These are phyloP conservation scores for Strigamia maritima DNA, from an alignment of 2,888 invertebrate species.

Conservation along the genomic window DNA sequence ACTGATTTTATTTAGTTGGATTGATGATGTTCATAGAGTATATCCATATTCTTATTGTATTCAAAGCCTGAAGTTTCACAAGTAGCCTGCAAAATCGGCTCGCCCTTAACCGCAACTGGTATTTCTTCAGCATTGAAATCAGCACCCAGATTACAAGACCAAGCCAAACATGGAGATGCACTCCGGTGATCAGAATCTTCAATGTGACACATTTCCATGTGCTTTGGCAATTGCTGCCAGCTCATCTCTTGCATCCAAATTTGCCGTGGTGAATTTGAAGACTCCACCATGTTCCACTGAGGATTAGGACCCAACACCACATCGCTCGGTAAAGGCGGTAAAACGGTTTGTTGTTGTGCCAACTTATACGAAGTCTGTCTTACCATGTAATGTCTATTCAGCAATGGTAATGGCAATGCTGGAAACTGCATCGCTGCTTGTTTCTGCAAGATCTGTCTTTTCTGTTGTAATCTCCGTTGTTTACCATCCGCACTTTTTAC, in stretches of 20 bases:
- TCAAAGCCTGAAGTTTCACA: no score
- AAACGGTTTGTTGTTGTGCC: slow-evolving; percentile 77
- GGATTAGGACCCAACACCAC: not conserved
- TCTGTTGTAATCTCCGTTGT: slow-evolving; percentile 75
- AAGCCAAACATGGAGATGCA: not conserved
- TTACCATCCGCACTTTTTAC: slow-evolving; percentile 48
- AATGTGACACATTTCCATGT: slow-evolving; percentile 60
- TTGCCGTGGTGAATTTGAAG: not conserved
- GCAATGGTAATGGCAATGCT: slow-evolving; percentile 49
- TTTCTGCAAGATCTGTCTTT: slow-evolving; percentile 76
- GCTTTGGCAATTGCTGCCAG: slow-evolving; percentile 65
- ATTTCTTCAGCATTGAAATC: not conserved
- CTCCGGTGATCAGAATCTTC: slow-evolving; percentile 1
- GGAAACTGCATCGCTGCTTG: slow-evolving; percentile 68
- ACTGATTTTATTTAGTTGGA: no score
- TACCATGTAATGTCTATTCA: slow-evolving; percentile 64
- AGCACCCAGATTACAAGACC: not conserved
- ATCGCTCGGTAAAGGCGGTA: slow-evolving; percentile 66
- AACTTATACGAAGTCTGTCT: slow-evolving; percentile 84
- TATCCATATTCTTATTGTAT: no score
- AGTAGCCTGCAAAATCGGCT: no score
- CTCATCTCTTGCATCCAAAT: slow-evolving; percentile 15
- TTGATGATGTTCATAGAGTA: no score
- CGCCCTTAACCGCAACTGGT: no score
- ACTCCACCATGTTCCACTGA: not conserved